phyloP scores from a whole-genome alignment of 2,888 invertebrate species.

The Cerceris ruficornis region DNA sequence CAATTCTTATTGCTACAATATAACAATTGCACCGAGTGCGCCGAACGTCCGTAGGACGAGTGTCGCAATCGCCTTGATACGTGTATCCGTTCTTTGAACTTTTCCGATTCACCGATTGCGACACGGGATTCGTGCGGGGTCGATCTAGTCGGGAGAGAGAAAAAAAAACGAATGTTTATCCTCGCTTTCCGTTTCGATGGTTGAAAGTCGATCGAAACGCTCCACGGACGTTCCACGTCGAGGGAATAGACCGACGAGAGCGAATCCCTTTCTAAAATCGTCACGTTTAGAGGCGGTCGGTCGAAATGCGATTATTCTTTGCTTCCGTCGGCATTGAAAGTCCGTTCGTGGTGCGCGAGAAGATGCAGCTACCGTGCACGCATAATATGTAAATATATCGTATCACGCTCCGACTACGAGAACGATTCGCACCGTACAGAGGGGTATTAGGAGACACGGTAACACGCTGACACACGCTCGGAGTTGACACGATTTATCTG shows the following conservation, averaged over 20 bases:
- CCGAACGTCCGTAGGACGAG: constrained; percentile 60
- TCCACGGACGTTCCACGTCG: no score
- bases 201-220: no score
- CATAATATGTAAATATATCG: constrained; percentile 58
- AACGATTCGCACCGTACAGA: constrained; percentile 45
- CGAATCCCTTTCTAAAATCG: constrained; percentile 18
- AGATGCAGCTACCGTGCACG: constrained; percentile 60
- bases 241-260: neutral
- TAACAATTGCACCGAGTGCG: constrained; percentile 61
- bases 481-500: constrained; percentile 51
- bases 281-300: constrained; percentile 24
- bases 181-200: no score
- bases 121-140: constrained; percentile 34
- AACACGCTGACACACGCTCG: constrained; percentile 50
- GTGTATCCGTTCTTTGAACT: constrained; percentile 57
- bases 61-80: constrained; percentile 63
- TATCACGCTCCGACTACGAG: constrained; percentile 41
- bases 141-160: neutral
- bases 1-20: constrained; percentile 66
- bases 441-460: constrained; percentile 46
- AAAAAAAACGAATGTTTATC: no score
- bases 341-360: constrained; percentile 38
- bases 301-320: constrained; percentile 37
- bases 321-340: constrained; percentile 48
- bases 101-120: constrained; percentile 35